These are phyloP conservation scores for Hypomecis punctinalis DNA, from an alignment of 2,888 invertebrate genomes.

Conservation along the genomic window DNA sequence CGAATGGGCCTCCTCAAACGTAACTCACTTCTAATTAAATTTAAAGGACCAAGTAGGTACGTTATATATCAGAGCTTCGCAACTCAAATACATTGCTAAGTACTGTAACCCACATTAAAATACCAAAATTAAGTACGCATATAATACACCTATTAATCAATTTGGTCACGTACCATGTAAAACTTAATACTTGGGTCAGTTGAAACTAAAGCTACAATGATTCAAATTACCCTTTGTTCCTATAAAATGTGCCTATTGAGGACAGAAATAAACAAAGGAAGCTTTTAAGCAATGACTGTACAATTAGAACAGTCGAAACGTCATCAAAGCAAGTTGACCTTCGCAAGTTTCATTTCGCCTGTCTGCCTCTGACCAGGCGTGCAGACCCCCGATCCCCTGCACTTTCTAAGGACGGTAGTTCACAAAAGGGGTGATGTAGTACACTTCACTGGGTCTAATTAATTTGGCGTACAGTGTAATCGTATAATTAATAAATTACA, in stretches of 20 bases:
- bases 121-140: no score
- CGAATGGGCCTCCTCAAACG: no score
- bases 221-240: constrained; percentile 28
- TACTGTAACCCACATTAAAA: no score
- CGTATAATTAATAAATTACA: constrained; percentile 82
- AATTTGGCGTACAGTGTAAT: constrained; percentile 67
- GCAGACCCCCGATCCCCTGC: constrained; percentile 53
- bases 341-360: constrained; percentile 69
- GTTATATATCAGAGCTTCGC: no score
- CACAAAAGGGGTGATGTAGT: constrained; percentile 41
- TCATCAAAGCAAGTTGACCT: constrained; percentile 66
- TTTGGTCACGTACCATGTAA: neutral
- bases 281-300: constrained; percentile 45
- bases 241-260: constrained; percentile 30
- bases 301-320: constrained; percentile 46
- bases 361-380: constrained; percentile 63
- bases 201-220: constrained; percentile 8
- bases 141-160: neutral
- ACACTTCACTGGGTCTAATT: constrained; percentile 57
- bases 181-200: constrained; percentile 4
- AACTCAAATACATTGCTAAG: no score
- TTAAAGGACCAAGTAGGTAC: no score
- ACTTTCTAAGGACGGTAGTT: constrained; percentile 41
- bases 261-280: constrained; percentile 52
- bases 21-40: no score